Percentiles rank a stretch among this genome's conserved stretches.
These are phyloP conservation scores for Ceyx erithaca DNA, from an alignment of 2,797 vertebrate species.

Conservation along the genomic window DNA sequence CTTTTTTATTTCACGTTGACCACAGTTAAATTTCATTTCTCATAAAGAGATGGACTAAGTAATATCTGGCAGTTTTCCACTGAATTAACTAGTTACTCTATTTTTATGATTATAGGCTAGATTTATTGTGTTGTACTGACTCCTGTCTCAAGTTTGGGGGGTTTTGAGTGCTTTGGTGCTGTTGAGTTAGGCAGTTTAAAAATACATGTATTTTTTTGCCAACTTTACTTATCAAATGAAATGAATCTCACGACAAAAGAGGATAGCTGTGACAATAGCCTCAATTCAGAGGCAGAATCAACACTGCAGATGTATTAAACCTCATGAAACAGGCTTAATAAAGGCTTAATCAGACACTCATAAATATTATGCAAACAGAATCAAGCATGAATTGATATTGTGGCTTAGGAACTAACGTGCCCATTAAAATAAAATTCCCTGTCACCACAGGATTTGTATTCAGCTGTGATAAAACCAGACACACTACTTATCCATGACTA, in stretches of 20 bases:
- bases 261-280: neutral
- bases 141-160: neutral
- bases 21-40: neutral
- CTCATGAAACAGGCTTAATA: conserved; percentile 29
- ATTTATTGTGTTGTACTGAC: neutral
- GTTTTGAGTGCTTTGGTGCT: neutral
- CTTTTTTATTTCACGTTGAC: neutral
- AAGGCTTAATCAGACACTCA: conserved; percentile 11
- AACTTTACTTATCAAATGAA: neutral
- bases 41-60: neutral
- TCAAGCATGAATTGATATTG: neutral
- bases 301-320: neutral
- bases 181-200: neutral
- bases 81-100: neutral
- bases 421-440: conserved; percentile 1
- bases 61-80: neutral
- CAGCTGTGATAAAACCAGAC: neutral
- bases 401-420: neutral
- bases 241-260: neutral
- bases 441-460: neutral
- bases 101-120: neutral
- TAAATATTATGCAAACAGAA: conserved; percentile 28
- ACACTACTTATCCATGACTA: neutral
- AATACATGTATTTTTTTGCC: neutral
- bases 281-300: neutral